A percentile compares a stretch with the other conserved stretches of the same genome.
Evolutionary conservation across 2,113 vertebrate species (phyloP).

Genomic region (Setophaga coronata): DNA sequence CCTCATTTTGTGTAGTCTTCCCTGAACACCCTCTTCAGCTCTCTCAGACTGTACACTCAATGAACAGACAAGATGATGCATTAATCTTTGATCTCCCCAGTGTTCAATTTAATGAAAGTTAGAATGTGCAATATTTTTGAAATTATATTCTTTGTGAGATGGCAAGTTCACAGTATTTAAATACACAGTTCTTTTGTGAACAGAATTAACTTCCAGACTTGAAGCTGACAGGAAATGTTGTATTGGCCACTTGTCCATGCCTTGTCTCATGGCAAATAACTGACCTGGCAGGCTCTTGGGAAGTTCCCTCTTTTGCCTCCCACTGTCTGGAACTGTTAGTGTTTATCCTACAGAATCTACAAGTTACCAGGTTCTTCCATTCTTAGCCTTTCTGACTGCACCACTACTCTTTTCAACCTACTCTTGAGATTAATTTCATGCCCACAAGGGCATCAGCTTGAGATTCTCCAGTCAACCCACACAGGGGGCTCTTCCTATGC

Average conservation of each 20-base stretch:
- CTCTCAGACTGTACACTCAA: neutral
- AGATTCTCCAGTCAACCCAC: neutral
- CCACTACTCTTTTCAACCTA: neutral
- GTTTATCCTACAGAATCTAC: neutral
- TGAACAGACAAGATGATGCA: neutral
- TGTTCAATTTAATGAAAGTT: neutral
- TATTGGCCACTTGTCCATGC: neutral
- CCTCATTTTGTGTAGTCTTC: neutral
- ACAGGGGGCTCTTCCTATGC: rapidly evolving
- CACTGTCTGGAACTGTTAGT: neutral
- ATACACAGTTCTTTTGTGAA: neutral
- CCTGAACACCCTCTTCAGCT: neutral
- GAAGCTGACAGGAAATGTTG: neutral
- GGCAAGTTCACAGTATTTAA: neutral
- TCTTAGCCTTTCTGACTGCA: neutral
- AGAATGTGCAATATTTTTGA: neutral
- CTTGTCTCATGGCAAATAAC: neutral
- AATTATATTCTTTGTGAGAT: neutral
- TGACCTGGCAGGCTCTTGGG: neutral
- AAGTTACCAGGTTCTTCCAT: neutral
- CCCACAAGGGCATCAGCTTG: neutral
- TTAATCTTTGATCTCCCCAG: neutral
- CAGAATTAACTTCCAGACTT: neutral
- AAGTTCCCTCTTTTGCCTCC: neutral
- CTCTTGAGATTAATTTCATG: neutral